These are phyloP conservation scores for Pantala flavescens DNA, from an alignment of 1,140 invertebrate genomes.

Conservation along the genomic window DNA sequence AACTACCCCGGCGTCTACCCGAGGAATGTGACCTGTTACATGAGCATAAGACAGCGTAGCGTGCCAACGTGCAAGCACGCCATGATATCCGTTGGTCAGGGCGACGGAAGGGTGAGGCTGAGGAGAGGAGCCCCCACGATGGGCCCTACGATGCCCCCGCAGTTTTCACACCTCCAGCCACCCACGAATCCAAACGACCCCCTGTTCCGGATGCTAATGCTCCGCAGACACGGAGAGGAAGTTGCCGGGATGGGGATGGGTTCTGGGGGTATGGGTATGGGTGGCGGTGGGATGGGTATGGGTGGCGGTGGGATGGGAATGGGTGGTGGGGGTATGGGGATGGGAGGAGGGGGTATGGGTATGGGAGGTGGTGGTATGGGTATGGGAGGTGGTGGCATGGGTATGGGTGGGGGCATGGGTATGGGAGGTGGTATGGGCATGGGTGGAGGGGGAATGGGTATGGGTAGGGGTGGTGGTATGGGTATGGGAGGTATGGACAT, in stretches of 20 bases:
- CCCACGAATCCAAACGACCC: background rate
- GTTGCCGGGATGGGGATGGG: background rate
- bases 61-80: conserved; percentile 78
- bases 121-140: conserved; percentile 19
- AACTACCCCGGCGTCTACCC: conserved; percentile 89
- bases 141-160: background rate
- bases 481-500: background rate
- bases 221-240: background rate
- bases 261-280: background rate
- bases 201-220: background rate
- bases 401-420: background rate
- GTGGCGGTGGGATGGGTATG: background rate
- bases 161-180: background rate
- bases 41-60: conserved; percentile 66
- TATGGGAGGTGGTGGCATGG: background rate
- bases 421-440: background rate
- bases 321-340: background rate
- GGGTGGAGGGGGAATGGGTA: no score
- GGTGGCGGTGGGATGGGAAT: background rate
- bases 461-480: background rate
- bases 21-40: conserved; percentile 72
- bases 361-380: background rate
- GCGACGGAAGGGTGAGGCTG: conserved; percentile 22
- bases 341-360: background rate
- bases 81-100: conserved; percentile 68